phyloP scores from a whole-genome alignment of 2,888 invertebrate genomes.

The Ophion obscuratus region DNA sequence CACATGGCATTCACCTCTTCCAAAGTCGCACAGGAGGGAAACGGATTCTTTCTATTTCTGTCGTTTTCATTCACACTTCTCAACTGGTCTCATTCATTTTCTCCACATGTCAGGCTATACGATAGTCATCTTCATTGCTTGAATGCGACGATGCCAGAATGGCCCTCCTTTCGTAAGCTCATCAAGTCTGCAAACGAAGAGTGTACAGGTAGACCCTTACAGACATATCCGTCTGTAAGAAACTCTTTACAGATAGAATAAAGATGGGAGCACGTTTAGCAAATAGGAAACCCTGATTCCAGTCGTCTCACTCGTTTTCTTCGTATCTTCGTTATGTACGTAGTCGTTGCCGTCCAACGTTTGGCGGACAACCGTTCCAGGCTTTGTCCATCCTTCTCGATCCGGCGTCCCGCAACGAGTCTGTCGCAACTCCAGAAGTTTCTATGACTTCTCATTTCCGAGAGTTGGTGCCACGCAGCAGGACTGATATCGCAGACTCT shows the following conservation, averaged over 20 bases:
- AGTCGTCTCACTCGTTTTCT: conserved; percentile 51
- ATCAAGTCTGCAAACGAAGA: conserved; percentile 48
- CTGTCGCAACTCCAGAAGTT: conserved; percentile 66
- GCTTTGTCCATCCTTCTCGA: conserved; percentile 47
- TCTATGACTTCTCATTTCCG: conserved; percentile 75
- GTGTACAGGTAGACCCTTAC: conserved; percentile 35
- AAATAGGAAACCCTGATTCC: conserved; percentile 72
- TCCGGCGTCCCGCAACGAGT: not conserved
- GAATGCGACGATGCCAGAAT: conserved; percentile 47
- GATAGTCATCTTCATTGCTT: conserved; percentile 61
- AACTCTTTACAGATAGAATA: conserved; percentile 81
- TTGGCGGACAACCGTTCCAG: conserved; percentile 19
- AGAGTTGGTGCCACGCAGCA: conserved; percentile 68
- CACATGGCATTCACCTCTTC: conserved; percentile 29
- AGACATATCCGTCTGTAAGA: conserved; percentile 42
- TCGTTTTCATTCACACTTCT: conserved; percentile 27
- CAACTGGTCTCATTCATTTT: conserved; percentile 19
- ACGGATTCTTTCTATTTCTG: conserved; percentile 32
- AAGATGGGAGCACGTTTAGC: conserved; percentile 78
- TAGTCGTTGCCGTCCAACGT: conserved; percentile 14
- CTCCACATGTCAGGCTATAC: conserved; percentile 35
- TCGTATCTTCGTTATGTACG: conserved; percentile 41
- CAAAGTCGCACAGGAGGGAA: conserved; percentile 6
- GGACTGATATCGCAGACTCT: conserved; percentile 74
- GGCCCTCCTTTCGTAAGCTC: conserved; percentile 52